Evolutionary conservation across 1,140 invertebrate genomes (phyloP), one percentile per base, ranked within the genome.

Genomic region (Pararge aegeria): DNA sequence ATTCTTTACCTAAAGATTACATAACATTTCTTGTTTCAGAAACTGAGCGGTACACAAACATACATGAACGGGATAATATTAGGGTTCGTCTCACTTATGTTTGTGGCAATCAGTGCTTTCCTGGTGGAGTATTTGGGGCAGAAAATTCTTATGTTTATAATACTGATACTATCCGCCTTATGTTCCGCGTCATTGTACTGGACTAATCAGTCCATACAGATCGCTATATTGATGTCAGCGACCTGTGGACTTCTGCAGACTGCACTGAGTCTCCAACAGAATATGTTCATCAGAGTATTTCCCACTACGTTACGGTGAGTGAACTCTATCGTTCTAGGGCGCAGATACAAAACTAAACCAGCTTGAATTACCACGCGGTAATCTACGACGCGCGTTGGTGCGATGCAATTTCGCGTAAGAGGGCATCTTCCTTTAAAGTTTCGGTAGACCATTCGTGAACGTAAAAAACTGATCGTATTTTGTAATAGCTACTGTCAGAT

Each of bases 211-310:
- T 70, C 76, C 7, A 61, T 77, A 49, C 66, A 68, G 49, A 78
- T 78, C 4, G 80, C 80, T 5, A 30, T 83, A n/a, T 37, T 83
- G 20, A 74, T 82, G 44, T 80, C 80, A 5, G 63, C 64, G 9
- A 78, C 77, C 2, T 78, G 73, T 50, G 72, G 71, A 2, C 70
- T 82, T n/a, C 69, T 80, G 65, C 80, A 80, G 48, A 70, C 80
- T 0, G 68, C 68, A 2, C 42, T 78, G 16, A 70, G 73, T 64
- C 49, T 82, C 6, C 70, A 78, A 15, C 71, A 76, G 19, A 82
- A 78, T 61, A 53, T 82, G 19, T 52, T 78, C n/a, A 68, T 80
- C 5, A 64, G 79, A 34, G 71, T 76, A 0, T 80, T 82, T 56
- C 80, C 80, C 5, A 82, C 80, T 0, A 78, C 75, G 16, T 61